Evolutionary conservation across 2,797 vertebrate genomes (phyloP), one percentile per base, ranked within the genome.

Genomic region (Adelosebastes latens): DNA sequence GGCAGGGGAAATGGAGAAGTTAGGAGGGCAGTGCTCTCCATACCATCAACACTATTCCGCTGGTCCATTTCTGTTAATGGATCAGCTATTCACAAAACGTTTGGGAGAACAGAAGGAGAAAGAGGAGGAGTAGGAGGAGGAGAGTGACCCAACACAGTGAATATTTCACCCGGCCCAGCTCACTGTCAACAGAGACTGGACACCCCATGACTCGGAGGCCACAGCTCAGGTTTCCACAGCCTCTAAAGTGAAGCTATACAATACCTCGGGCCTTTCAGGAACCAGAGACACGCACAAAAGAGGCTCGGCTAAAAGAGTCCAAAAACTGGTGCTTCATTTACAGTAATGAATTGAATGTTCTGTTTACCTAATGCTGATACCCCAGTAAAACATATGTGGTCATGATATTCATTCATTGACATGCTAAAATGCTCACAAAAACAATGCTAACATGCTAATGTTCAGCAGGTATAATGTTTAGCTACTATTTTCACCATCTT

Each of bases 171-270:
- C 64, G 22, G 73, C 32, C 64, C 65, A 27, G 86, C 81, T 88
- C 70, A 76, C 75, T 84, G 87, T 91, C 89, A 93, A 77, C 81
- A 87, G 80, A 76, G 82, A 83, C 80, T 76, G 83, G 79, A 86
- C 79, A 79, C 72, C 79, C 72, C 29, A 32, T 88, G 91, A 84
- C 87, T 84, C 71, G 3, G 18, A 68, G 84, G 87, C 80, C 78
- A 82, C 83, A 74, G 89, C 83, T 91, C 86, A 76, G 83, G 87
- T 94, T 92, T 91, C 92, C 42, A 76, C 63, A 64, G 78, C 64
- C 65, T 88, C 76, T 75, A 46, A 81, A 86, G 77, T 78, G 71
- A 86, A 86, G 75, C 52, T 65, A 84, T 42, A 69, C 77, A 79
- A 87, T 83, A 81, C 71, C 69, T 53, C 62, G 4, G 36, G 65